A percentile compares a stretch with the other conserved stretches of the same genome.
Conservation (phyloP, 1,140 invertebrate genomes). For the Manduca sexta region DNA sequence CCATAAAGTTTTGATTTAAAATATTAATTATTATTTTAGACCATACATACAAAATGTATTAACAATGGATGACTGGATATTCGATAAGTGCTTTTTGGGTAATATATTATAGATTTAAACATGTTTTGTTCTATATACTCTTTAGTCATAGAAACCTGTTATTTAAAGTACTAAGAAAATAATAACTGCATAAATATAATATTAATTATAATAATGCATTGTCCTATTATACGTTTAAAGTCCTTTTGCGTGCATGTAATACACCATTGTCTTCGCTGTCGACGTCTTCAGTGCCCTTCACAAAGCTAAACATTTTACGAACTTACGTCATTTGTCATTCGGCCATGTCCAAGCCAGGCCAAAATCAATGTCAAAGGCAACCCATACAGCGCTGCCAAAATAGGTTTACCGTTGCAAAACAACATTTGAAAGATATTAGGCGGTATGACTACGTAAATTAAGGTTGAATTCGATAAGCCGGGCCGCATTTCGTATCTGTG, state of each 20-base stretch:
- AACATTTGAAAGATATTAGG: constrained; percentile 14
- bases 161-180: too few relatives aligned
- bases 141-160: too few relatives aligned
- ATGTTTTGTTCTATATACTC: too few relatives aligned
- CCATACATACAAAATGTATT: too few relatives aligned
- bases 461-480: constrained; percentile 3
- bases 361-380: constrained; percentile 64
- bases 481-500: constrained; percentile 3
- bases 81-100: too few relatives aligned
- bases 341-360: constrained; percentile 31
- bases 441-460: constrained; percentile 14
- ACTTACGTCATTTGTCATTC: constrained; percentile 27
- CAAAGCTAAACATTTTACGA: constrained; percentile 1
- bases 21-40: too few relatives aligned
- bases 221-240: not conserved
- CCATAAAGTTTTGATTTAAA: too few relatives aligned
- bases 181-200: not conserved
- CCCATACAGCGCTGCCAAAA: constrained; percentile 39
- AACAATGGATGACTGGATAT: too few relatives aligned
- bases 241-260: constrained; percentile 10
- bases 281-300: constrained; percentile 16
- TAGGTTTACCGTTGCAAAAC: constrained; percentile 27
- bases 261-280: constrained; percentile 16
- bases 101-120: too few relatives aligned
- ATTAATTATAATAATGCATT: constrained; percentile 1